Evolutionary conservation across 2,113 vertebrate genomes (phyloP), one percentile per base, ranked within the genome.

Genomic region (Motacilla alba): DNA sequence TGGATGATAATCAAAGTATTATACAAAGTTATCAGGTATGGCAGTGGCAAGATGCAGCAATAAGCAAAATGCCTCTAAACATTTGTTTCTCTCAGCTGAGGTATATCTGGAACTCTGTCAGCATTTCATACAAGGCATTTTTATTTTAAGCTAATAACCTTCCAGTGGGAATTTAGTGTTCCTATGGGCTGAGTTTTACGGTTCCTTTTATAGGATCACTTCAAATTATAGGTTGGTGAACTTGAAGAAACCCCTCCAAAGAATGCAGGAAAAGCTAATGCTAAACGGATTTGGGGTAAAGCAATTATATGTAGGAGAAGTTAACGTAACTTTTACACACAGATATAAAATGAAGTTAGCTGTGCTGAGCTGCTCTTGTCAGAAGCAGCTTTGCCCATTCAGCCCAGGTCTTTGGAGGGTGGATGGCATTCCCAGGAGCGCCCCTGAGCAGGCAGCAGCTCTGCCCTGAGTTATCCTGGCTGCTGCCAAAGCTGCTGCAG

Each of bases 191-290:
- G 58, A 22, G 64, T 97, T 98, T 98, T 97, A 98, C 43, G 82
- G 83, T 24, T 96, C 83, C 88, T 98, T 98, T 98, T 97, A 98
- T 96, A 96, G 97, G 95, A 96, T 91, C 95, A 30, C 94, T 96
- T 97, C 93, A 84, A 94, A 94, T 98, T 98, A 97, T 96, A 97
- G 89, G 95, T 94, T 97, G 95, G 95, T 98, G 98, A 98, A 98
- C 98, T 98, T 79, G 33, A 93, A 88, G 97, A 97, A 97, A 97
- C 97, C 97, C 79, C 47, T 77, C 94, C 94, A 87, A 98, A 97
- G 97, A 98, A 98, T 98, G 96, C 95, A 92, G 94, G 83, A 90
- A 80, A 96, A 94, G 87, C 11, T 69, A 90, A 95, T 2, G 39
- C 84, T 93, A 41, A 94, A 69, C 6, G 95, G 93, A 90, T 94